These are phyloP conservation scores for Pseudorhiza aurosa DNA, from an alignment of 30 jellyfish, hydroid and myxozoan genomes.

Conservation along the genomic window DNA sequence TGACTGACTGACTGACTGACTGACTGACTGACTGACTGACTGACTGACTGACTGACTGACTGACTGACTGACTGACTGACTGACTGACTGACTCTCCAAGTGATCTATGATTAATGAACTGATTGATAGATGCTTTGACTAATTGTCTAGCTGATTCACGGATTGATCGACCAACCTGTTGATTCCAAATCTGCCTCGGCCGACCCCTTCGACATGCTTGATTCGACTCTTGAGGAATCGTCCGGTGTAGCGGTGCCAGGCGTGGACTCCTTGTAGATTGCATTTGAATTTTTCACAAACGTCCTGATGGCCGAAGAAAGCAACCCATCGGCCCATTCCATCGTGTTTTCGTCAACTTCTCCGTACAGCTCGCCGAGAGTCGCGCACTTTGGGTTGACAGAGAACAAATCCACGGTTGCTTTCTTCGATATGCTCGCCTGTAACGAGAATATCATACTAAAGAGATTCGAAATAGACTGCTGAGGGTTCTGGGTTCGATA, in stretches of 20 bases:
- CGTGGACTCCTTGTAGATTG: background rate
- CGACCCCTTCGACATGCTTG: slow-evolving; percentile 24
- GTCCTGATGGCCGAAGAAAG: slow-evolving; percentile 70
- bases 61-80: too few species aligned
- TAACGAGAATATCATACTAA: background rate
- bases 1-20: too few species aligned
- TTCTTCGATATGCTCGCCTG: slow-evolving; percentile 34
- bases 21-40: too few species aligned
- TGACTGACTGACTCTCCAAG: too few species aligned
- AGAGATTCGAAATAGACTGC: background rate
- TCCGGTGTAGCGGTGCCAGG: slow-evolving; percentile 30
- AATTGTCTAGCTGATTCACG: too few species aligned
- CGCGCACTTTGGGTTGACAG: slow-evolving; percentile 75
- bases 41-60: too few species aligned
- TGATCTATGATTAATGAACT: too few species aligned
- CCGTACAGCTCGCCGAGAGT: slow-evolving; percentile 89
- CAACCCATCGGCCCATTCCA: slow-evolving; percentile 90
- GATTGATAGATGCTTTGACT: too few species aligned
- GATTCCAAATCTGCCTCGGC: slow-evolving; percentile 19
- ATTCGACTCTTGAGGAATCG: slow-evolving; percentile 16
- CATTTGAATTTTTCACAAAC: slow-evolving; percentile 31
- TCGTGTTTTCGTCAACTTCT: slow-evolving; percentile 70
- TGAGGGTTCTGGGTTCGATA: too few species aligned
- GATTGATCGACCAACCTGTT: background rate
- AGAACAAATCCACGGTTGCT: slow-evolving; percentile 61